Percentiles rank a stretch among this genome's conserved stretches.
Conservation (phyloP, 1,140 invertebrate species). For the Drosophila bifasciata region DNA sequence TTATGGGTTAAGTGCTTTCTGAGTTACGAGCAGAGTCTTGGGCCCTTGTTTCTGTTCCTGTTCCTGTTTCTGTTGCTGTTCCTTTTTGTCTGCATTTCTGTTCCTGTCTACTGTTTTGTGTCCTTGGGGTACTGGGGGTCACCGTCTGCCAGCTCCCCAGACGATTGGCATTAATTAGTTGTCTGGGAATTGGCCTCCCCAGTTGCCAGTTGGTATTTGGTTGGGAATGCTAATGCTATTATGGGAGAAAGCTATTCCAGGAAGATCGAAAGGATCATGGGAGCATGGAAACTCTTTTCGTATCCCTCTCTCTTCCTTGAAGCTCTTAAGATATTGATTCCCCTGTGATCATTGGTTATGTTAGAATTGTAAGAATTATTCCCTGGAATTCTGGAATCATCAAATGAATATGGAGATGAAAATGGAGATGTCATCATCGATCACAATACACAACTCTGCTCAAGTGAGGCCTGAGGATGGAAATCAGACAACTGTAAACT, state of each 20-base stretch:
- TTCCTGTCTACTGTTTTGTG: neutral
- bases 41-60: constrained; percentile 1
- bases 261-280: too few relatives aligned
- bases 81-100: neutral
- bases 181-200: constrained; percentile 56
- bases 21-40: constrained; percentile 55
- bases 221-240: constrained; percentile 18
- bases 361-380: too few relatives aligned
- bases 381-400: constrained; percentile 1
- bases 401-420: neutral
- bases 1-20: constrained; percentile 84
- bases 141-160: constrained; percentile 41
- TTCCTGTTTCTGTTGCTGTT: too few relatives aligned
- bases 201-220: neutral
- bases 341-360: too few relatives aligned
- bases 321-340: too few relatives aligned
- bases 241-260: constrained; percentile 5
- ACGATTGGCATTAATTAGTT: constrained; percentile 71
- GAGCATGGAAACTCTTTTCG: too few relatives aligned
- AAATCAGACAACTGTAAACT: constrained; percentile 81
- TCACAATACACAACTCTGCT: constrained; percentile 57
- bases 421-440: constrained; percentile 70
- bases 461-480: constrained; percentile 34
- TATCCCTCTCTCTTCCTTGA: too few relatives aligned
- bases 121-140: too few relatives aligned